These are phyloP conservation scores for Burhinus oedicnemus DNA, from an alignment of 2,113 vertebrate species.

Conservation along the genomic window DNA sequence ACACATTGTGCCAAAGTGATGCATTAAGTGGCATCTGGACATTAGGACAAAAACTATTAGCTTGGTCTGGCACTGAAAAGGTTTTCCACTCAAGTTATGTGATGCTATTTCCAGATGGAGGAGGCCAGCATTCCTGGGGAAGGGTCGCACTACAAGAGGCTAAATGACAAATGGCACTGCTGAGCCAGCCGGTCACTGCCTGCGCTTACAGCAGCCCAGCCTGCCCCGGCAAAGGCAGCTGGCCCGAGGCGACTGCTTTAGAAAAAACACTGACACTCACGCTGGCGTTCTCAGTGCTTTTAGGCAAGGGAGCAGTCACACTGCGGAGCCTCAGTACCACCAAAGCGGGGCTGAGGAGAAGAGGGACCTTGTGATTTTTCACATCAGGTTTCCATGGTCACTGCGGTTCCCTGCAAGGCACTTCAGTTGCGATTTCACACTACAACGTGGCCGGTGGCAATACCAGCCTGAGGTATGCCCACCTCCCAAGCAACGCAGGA, in stretches of 20 bases:
- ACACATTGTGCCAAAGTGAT: not conserved
- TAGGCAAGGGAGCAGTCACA: not conserved
- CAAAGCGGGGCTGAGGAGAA: not conserved
- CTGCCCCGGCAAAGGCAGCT: not conserved
- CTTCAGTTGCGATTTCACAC: not conserved
- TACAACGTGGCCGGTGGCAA: rapidly evolving
- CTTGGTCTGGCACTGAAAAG: not conserved
- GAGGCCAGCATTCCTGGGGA: not conserved
- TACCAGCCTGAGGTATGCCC: not conserved
- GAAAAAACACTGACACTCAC: not conserved
- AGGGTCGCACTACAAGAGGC: not conserved
- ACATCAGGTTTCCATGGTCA: not conserved
- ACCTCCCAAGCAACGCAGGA: rapidly evolving
- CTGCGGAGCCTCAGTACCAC: not conserved
- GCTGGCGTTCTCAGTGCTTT: rapidly evolving
- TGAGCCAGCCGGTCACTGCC: not conserved
- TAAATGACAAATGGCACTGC: not conserved
- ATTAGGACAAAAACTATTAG: not conserved
- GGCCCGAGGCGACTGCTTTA: not conserved
- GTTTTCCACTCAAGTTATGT: not conserved
- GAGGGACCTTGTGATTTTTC: not conserved
- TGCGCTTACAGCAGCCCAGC: not conserved
- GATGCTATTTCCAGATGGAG: not conserved
- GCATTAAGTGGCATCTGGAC: not conserved
- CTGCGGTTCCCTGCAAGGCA: not conserved